Conservation (phyloP, 2,888 invertebrate species). For the Ectemnius lituratus region DNA sequence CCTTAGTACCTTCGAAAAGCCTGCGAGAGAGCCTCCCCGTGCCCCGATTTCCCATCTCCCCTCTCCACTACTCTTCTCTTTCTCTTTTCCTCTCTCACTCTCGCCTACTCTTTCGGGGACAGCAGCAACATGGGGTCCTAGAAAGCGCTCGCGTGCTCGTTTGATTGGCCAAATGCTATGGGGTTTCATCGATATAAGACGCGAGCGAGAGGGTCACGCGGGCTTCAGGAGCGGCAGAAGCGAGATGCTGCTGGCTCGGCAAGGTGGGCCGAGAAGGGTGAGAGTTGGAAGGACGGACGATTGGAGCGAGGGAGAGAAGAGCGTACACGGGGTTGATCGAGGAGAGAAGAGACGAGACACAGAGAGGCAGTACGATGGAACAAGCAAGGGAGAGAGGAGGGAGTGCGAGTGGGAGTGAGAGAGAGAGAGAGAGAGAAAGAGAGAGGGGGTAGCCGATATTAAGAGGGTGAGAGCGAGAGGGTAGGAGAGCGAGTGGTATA, state of each 20-base stretch:
- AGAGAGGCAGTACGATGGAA: constrained; percentile 27
- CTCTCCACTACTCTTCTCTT: neutral
- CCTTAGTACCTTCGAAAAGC: constrained; percentile 47
- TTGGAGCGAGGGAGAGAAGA: constrained; percentile 30
- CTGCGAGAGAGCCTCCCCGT: constrained; percentile 42
- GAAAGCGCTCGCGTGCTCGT: constrained; percentile 60
- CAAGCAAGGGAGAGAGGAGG: constrained; percentile 23
- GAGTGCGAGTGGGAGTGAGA: constrained; percentile 25
- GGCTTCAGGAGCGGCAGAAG: constrained; percentile 19
- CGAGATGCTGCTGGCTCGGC: constrained; percentile 31
- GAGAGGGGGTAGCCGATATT: neutral
- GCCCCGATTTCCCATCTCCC: constrained; percentile 50
- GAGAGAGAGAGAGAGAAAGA: constrained; percentile 28
- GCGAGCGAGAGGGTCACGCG: constrained; percentile 43
- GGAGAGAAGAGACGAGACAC: constrained; percentile 30
- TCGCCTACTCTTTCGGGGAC: constrained; percentile 38
- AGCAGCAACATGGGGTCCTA: constrained; percentile 35
- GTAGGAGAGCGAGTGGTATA: constrained; percentile 29
- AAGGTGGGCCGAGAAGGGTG: constrained; percentile 44
- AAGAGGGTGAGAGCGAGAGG: constrained; percentile 36
- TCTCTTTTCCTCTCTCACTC: neutral
- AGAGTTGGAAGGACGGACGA: constrained; percentile 42
- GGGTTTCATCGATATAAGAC: constrained; percentile 66
- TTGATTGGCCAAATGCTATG: constrained; percentile 73
- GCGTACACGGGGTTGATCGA: constrained; percentile 14